Base-by-base conservation (phyloP, 2,113 vertebrate species). In the Apteryx owenii region DNA sequence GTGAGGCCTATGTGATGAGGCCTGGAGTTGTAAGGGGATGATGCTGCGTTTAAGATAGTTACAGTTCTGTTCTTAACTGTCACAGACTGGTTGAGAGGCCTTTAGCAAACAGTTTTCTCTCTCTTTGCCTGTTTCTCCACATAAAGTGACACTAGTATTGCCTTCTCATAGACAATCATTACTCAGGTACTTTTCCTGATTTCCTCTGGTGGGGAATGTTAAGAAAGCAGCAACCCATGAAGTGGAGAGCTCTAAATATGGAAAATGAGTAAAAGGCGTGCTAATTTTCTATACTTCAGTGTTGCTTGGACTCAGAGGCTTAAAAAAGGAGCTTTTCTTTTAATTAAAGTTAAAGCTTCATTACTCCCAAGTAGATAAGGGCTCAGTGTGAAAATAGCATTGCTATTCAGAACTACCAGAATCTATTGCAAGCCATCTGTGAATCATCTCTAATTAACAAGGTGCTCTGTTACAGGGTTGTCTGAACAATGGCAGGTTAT, bases 371-470 rank as follows among this genome's bases (percentile, higher is more conserved):
- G 65, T 44, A 29, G 73, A 50, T 79, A 93, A 77, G 22, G 50
- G 44, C 71, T 51, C 23, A 42, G 66, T 60, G 44, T 53, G 84
- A 89, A 89, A 88, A 83, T 90, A 89, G 65, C 51, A 29, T 88
- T 31, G 58, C 66, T 90, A 66, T 84, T 92, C 76, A 75, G 66
- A 90, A 65, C 31, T 70, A 83, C n/a, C 48, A 60, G 65, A n/a
- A 53, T 70, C 48, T 94, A 82, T 54, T 86, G 83, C 73, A 85
- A 79, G 92, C 95, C 84, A 40, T 83, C 61, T 89, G 75, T 90
- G 95, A 92, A 92, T 91, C 90, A 66, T 85, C 50, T 87, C 89
- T 95, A 94, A 90, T 86, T 95, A 90, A 95, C 68, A 94, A 83
- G 28, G 36, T 89, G 64, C 76, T 90, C 71, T 95, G 82, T 91